phyloP scores from a whole-genome alignment of 1,140 invertebrate species.

The Cyclargus thomasi region DNA sequence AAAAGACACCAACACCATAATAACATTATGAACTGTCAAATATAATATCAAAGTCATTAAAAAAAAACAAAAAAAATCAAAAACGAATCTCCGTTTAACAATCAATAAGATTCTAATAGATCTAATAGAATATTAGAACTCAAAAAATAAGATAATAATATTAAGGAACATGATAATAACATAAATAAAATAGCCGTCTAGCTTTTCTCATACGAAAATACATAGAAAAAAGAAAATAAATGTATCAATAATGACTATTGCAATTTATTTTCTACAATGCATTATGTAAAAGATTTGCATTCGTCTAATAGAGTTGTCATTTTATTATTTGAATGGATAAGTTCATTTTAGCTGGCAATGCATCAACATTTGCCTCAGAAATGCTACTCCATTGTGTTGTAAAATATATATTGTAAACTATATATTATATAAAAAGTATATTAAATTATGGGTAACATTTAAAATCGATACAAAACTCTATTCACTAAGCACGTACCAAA shows the following conservation, averaged over 20 bases:
- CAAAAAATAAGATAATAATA: slow-evolving; percentile 6
- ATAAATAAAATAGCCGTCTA: background rate
- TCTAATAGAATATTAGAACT: slow-evolving; percentile 6
- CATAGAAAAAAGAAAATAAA: slow-evolving; percentile 9
- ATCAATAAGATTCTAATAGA: slow-evolving; percentile 11
- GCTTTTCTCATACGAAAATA: background rate
- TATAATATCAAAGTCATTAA: slow-evolving; percentile 5
- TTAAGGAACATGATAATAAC: background rate
- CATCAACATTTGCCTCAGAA: slow-evolving; percentile 6
- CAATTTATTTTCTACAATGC: slow-evolving; percentile 6
- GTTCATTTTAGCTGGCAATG: slow-evolving; percentile 14
- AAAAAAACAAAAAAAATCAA: slow-evolving; percentile 19
- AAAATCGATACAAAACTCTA: background rate
- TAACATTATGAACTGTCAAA: slow-evolving; percentile 22
- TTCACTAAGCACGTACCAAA: background rate
- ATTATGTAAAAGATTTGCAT: background rate
- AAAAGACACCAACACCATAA: slow-evolving; percentile 31
- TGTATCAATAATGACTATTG: slow-evolving; percentile 1
- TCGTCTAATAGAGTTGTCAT: background rate
- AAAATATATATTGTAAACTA: slow-evolving; percentile 13
- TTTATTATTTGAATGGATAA: slow-evolving; percentile 11
- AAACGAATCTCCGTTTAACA: slow-evolving; percentile 17
- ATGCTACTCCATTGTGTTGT: background rate
- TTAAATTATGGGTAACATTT: background rate
- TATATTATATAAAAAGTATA: background rate